These are phyloP conservation scores for Pavo muticus DNA, from an alignment of 2,113 vertebrate genomes.

Conservation along the genomic window DNA sequence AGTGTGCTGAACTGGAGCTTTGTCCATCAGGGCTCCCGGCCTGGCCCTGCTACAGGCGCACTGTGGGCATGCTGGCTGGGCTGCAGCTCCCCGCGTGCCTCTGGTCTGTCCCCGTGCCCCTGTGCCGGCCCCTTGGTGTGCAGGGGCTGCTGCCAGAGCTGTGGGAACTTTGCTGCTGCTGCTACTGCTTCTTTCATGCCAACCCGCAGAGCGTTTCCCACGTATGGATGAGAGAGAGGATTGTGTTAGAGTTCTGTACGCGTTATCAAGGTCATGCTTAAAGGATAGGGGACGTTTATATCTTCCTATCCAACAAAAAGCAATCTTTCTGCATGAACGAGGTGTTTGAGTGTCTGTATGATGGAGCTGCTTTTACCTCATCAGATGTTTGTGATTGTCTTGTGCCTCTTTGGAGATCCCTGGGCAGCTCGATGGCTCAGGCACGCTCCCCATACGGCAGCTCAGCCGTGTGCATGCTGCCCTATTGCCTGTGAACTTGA, in stretches of 20 bases:
- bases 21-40: not conserved
- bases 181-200: not conserved
- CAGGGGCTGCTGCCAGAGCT: not conserved
- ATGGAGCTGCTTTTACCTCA: not conserved
- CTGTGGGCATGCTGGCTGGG: fast-evolving
- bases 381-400: not conserved
- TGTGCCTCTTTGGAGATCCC: not conserved
- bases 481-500: not conserved
- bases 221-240: not conserved
- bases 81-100: not conserved
- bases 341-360: not conserved
- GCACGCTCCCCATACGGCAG: fast-evolving
- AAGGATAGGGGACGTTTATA: not conserved
- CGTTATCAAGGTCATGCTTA: not conserved
- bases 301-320: not conserved
- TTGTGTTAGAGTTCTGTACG: not conserved
- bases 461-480: not conserved
- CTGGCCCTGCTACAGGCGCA: not conserved
- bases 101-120: not conserved
- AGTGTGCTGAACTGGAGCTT: not conserved
- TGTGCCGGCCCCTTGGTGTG: fast-evolving
- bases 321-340: not conserved
- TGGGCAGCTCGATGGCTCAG: not conserved
- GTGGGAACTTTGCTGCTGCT: not conserved
- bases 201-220: not conserved